A percentile compares a stretch with the other conserved stretches of the same genome.
phyloP scores from a whole-genome alignment of 2,888 invertebrate genomes.

The Willowsia nigromaculata region DNA sequence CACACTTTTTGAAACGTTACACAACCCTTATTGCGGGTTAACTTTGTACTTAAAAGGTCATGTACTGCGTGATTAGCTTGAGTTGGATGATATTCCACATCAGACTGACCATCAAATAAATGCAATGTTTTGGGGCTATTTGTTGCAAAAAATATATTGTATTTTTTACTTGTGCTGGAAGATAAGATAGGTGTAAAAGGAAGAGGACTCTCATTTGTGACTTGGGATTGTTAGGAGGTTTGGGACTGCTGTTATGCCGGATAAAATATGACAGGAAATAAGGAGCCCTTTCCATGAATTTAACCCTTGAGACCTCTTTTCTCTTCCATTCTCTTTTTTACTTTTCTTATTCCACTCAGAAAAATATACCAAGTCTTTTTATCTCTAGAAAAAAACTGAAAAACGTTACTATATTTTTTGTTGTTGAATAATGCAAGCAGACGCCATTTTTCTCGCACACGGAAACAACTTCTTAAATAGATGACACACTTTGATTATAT shows the following conservation, averaged over 20 bases:
- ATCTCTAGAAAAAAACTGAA: too few species aligned
- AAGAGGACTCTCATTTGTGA: conserved; percentile 24
- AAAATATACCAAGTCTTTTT: too few species aligned
- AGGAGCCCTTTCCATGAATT: conserved; percentile 47
- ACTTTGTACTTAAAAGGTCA: too few species aligned
- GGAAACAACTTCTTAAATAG: conserved; percentile 41
- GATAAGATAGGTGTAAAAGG: neutral
- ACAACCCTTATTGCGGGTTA: too few species aligned
- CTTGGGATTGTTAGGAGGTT: neutral
- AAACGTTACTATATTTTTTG: too few species aligned
- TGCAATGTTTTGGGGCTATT: too few species aligned
- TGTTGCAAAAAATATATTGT: too few species aligned
- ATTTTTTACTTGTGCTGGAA: neutral
- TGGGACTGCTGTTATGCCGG: neutral
- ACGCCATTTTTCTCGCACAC: conserved; percentile 22
- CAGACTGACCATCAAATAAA: too few species aligned
- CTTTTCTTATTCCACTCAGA: neutral
- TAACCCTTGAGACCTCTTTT: conserved; percentile 63
- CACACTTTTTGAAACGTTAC: too few species aligned
- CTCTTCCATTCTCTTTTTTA: neutral
- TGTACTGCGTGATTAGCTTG: too few species aligned
- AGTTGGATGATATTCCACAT: too few species aligned
- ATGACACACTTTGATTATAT: conserved; percentile 43
- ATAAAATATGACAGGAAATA: conserved; percentile 47
- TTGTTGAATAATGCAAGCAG: neutral